phyloP scores from a whole-genome alignment of 2,113 vertebrate species.

The Marcusenius ussheri region DNA sequence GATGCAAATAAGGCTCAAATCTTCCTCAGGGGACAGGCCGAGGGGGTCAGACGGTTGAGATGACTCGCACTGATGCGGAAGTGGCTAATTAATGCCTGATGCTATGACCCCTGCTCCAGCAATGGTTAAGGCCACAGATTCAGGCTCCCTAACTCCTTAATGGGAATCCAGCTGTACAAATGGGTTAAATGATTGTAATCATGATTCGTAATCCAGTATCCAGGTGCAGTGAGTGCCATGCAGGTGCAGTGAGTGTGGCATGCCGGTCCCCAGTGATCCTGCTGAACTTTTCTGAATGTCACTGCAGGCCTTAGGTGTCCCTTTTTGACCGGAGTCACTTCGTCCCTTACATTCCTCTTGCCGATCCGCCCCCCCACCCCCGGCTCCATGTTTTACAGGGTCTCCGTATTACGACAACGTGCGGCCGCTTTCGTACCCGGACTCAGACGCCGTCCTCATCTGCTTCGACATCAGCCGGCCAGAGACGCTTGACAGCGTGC shows the following conservation, averaged over 20 bases:
- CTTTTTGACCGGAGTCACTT: neutral
- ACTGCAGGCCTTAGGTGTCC: neutral
- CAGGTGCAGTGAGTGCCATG: neutral
- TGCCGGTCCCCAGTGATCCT: neutral
- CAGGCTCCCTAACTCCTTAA: neutral
- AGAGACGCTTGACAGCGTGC: slow-evolving; percentile 80
- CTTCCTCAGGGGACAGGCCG: neutral
- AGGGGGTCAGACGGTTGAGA: neutral
- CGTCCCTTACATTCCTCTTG: neutral
- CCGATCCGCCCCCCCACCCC: neutral
- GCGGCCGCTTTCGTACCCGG: slow-evolving; percentile 80
- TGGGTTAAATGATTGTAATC: neutral
- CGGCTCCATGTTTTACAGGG: slow-evolving; percentile 48
- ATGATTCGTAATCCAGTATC: neutral
- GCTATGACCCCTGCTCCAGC: neutral
- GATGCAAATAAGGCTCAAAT: neutral
- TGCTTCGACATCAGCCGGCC: slow-evolving; percentile 87
- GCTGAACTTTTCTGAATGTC: neutral
- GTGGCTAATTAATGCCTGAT: neutral
- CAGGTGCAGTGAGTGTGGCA: neutral
- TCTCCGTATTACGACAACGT: slow-evolving; percentile 87
- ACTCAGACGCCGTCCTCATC: slow-evolving; percentile 80
- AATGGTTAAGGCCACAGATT: neutral
- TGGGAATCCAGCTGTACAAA: neutral
- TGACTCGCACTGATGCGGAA: slow-evolving; percentile 1